Percentiles rank a stretch among this genome's conserved stretches.
These are phyloP conservation scores for Microtus richardsoni DNA, from an alignment of 2,113 vertebrate genomes.

Conservation along the genomic window DNA sequence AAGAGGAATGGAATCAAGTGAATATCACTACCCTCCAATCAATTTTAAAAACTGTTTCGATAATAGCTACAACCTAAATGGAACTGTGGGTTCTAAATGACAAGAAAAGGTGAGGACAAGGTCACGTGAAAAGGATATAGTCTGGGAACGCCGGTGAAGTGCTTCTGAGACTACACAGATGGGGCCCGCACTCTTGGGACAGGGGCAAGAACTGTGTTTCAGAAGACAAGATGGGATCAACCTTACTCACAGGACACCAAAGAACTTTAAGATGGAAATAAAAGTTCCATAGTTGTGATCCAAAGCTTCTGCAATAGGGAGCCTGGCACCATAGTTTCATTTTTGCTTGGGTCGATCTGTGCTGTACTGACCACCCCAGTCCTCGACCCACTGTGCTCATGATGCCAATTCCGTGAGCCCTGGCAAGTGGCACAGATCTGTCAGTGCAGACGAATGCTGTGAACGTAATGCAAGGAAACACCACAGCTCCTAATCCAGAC, in stretches of 20 bases:
- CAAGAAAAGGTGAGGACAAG: slow-evolving; percentile 3
- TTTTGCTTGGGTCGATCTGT: not conserved
- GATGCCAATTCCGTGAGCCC: not conserved
- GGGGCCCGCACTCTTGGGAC: not conserved
- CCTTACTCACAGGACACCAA: not conserved
- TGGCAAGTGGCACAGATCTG: not conserved
- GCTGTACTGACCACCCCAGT: not conserved
- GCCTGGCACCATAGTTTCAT: not conserved
- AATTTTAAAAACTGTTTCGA: not conserved
- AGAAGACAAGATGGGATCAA: not conserved
- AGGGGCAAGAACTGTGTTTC: not conserved
- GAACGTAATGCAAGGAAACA: not conserved
- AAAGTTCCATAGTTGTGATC: not conserved
- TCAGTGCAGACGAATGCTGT: not conserved
- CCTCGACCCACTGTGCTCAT: not conserved
- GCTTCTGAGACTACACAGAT: not conserved
- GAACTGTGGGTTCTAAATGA: not conserved
- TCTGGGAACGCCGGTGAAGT: not conserved
- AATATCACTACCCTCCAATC: not conserved
- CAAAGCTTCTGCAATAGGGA: not conserved
- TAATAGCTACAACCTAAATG: not conserved
- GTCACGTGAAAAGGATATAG: not conserved
- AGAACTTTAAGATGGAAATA: not conserved
- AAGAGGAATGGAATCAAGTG: not conserved
- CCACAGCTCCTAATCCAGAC: not conserved